Evolutionary conservation across 2,888 invertebrate genomes (phyloP), one percentile per base, ranked within the genome.

Genomic region (Cloeon dipterum): DNA sequence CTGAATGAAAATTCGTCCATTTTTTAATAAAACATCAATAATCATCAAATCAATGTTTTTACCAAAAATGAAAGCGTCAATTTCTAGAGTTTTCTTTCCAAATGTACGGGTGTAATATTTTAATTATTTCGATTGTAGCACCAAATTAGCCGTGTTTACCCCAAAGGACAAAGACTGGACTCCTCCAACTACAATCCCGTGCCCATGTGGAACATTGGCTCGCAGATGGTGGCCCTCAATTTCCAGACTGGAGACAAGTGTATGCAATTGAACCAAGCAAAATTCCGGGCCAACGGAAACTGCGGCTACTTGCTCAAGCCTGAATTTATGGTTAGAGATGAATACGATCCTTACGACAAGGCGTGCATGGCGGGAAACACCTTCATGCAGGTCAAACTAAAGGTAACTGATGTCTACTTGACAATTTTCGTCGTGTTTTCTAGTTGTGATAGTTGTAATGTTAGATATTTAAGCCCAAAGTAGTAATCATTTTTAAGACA

Each of bases 121-220:
- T n/a, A n/a, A n/a, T n/a, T 38, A 35, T 40, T 47, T 47, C 19
- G 25, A 37, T 47, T 44, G 32, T 49, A 59, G 62, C 54, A 72
- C 21, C 91, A 94, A 57, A 71, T 96, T 39, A 91, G 88, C 50
- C 68, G 96, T 23, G 85, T 96, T 2, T 98, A 96, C 56, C 98
- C 98, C 0, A 83, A 82, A 51, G 82, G 93, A 0, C 85, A 86
- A 51, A 66, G 96, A 35, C 73, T 96, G 38, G 94, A 96, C 51
- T 96, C 96, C 0, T 91, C 93, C 1, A 98, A 98, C 61, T 98
- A 91, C 55, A 83, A 82, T 60, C 96, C 98, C 0, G 66, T 86
- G 5, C 74, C 81, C 2, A 77, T 93, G 59, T 98, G 96, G 96
- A 91, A 89, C 55, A 70, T 74, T 10, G 96, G 93, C 2, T 85